Evolutionary conservation across 1,140 invertebrate genomes (phyloP), one percentile per base, ranked within the genome.

Genomic region (Drosophila ananassae): DNA sequence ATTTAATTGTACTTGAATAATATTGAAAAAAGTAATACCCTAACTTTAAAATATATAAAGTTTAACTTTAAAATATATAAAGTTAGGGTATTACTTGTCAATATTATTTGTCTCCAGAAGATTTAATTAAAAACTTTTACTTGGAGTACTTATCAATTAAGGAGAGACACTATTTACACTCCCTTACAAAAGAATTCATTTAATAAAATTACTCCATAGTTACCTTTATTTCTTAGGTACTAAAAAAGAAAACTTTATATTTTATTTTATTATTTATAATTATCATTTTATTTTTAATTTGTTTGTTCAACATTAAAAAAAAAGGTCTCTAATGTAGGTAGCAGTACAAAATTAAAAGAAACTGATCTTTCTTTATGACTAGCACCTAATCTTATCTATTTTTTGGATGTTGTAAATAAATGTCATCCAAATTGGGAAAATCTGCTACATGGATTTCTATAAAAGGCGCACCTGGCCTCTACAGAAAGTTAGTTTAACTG

Each of bases 361-460:
- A 17, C 22, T 30, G 30, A 68, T 47, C 39, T 55, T 13, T 53
- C 13, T 30, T 51, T 67, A n/a, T 67, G 79, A 74, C 62, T 63
- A 34, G 37, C 50, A 8, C 17, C 52, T 37, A 84, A 84, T 84
- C 81, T 85, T 81, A 85, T 85, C 81, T 75, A 17, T 8, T 39
- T 8, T 39, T 41, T 46, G 7, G 48, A 53, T 57, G 51, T 87
- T 57, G 64, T 77, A 87, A 81, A 82, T 67, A 79, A 76, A 34
- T 46, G 63, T 79, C 58, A 37, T 50, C 37, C 17, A 50, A 47
- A 30, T 13, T 56, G 66, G 66, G 60, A 53, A 77, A 60, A 74
- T 57, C 56, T 25, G 17, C 3, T 2, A n/a, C 12, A 13, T 12
- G 13, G 7, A 24, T 9, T 13, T 37, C 59, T 74, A 74, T 74